A percentile compares a stretch with the other conserved stretches of the same genome.
Conservation (phyloP, 2,113 vertebrate species). For the Sclerurus mexicanus region DNA sequence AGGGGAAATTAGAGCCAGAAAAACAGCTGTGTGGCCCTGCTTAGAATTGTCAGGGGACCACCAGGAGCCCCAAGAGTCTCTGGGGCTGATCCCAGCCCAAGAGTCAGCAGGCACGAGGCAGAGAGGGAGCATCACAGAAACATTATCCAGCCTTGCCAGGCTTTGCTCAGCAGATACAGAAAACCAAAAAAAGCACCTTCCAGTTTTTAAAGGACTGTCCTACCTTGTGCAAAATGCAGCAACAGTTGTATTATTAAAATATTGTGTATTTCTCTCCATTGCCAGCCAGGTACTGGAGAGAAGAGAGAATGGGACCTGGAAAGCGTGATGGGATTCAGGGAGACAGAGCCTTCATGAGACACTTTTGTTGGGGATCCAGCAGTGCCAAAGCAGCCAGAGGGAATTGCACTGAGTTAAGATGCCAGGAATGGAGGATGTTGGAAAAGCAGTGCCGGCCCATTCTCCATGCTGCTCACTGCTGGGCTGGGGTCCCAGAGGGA, state of each 20-base stretch:
- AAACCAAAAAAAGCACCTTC: background rate
- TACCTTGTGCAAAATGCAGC: background rate
- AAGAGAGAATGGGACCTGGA: background rate
- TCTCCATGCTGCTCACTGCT: too few relatives aligned
- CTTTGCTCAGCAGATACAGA: background rate
- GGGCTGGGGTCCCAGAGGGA: too few relatives aligned
- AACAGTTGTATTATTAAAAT: background rate
- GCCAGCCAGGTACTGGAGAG: background rate
- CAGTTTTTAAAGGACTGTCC: background rate
- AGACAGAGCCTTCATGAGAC: background rate
- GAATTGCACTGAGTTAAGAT: too few relatives aligned
- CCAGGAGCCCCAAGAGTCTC: too few relatives aligned
- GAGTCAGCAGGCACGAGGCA: background rate
- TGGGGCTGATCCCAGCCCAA: background rate
- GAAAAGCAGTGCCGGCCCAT: too few relatives aligned
- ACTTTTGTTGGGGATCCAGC: background rate
- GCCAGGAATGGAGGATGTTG: too few relatives aligned
- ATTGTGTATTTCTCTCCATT: background rate
- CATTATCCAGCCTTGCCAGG: background rate
- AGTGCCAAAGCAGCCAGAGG: background rate
- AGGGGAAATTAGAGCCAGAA: background rate
- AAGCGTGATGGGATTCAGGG: background rate
- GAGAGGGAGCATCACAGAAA: background rate
- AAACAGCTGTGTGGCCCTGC: background rate
- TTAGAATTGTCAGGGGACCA: background rate